These are phyloP conservation scores for Ceyx margarethae DNA, from an alignment of 2,113 vertebrate genomes.

Conservation along the genomic window DNA sequence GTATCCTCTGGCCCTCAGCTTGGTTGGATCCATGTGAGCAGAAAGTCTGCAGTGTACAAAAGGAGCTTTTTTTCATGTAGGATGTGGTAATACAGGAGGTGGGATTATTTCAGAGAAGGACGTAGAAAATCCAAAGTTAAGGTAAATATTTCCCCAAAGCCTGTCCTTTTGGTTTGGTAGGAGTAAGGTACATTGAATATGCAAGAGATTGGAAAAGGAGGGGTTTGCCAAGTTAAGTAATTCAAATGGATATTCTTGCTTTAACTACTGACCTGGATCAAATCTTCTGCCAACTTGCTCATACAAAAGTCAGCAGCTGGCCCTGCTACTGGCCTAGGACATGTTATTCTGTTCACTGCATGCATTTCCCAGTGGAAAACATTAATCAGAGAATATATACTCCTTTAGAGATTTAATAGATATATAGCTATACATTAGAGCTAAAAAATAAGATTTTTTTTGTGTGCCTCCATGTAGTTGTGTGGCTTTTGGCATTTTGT, in stretches of 20 bases:
- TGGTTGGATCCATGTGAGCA: accelerated
- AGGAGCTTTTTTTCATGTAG: background rate
- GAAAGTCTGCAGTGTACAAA: background rate
- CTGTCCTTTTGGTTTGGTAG: background rate
- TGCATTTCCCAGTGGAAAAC: background rate
- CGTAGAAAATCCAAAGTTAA: background rate
- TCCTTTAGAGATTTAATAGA: background rate
- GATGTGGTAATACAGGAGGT: background rate
- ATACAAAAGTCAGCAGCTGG: background rate
- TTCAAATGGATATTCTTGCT: constrained; percentile 20
- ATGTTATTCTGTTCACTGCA: background rate
- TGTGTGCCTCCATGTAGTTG: background rate
- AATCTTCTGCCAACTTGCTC: background rate
- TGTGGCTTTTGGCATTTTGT: background rate
- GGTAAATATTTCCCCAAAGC: background rate
- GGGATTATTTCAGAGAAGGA: background rate
- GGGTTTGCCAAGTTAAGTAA: constrained; percentile 29
- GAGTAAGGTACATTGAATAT: background rate
- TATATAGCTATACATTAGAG: background rate
- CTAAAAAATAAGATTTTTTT: background rate
- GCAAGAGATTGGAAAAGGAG: background rate
- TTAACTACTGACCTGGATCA: constrained; percentile 50
- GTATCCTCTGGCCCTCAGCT: background rate
- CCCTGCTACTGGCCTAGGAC: background rate
- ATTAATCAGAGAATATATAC: background rate